Conservation (phyloP, 2,113 vertebrate species). For the Gnathochromis pfefferi region DNA sequence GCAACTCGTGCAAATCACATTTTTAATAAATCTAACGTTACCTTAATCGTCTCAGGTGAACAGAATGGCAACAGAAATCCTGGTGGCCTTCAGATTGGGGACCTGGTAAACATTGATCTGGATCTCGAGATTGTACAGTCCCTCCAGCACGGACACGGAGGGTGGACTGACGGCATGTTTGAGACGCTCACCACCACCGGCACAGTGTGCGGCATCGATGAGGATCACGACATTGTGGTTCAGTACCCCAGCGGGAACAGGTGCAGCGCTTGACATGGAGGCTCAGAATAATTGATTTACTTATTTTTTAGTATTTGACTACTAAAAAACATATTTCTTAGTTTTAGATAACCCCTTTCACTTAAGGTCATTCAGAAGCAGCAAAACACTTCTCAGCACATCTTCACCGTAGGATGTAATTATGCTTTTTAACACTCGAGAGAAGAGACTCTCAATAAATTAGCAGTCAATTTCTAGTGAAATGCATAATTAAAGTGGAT, state of each 20-base stretch:
- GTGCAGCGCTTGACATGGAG: conserved; percentile 59
- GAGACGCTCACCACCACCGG: conserved; percentile 98
- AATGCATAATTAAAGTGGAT: neutral
- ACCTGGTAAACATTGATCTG: conserved; percentile 97
- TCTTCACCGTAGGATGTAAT: neutral
- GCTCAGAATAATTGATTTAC: neutral
- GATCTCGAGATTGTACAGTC: conserved; percentile 99
- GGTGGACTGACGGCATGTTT: conserved; percentile 99
- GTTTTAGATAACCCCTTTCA: neutral
- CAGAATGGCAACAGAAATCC: conserved; percentile 98
- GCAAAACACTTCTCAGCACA: neutral
- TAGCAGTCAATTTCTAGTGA: neutral
- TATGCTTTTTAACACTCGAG: neutral
- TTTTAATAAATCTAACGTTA: neutral
- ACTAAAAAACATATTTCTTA: neutral
- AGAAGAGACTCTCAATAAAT: neutral
- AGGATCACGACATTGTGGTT: conserved; percentile 98
- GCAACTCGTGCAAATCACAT: neutral
- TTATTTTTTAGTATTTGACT: neutral
- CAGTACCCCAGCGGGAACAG: conserved; percentile 98
- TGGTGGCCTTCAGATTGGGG: conserved; percentile 93
- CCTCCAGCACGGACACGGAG: conserved; percentile 96
- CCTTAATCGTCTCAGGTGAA: conserved; percentile 76
- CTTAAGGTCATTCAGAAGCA: neutral
- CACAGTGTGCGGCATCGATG: conserved; percentile 97